A percentile compares a stretch with the other conserved stretches of the same genome.
Evolutionary conservation across 2,797 vertebrate species (phyloP).

Genomic region (Okamejei kenojei): DNA sequence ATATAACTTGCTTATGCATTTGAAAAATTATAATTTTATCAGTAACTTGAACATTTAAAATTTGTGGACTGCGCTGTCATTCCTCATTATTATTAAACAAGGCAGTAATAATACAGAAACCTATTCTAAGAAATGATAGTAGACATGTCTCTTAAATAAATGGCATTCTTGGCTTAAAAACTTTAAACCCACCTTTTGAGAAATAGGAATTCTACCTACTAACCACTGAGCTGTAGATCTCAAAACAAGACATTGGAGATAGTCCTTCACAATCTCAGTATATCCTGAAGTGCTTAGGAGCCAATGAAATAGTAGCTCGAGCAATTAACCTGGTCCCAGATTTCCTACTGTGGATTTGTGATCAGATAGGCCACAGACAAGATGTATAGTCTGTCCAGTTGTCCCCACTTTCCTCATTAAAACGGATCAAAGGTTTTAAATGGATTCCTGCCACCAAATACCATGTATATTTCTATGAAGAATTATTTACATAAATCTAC

Average conservation of each 20-base stretch:
- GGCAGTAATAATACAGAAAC: not conserved
- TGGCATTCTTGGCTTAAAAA: not conserved
- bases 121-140: not conserved
- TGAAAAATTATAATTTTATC: slow-evolving; percentile 3
- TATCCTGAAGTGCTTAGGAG: not conserved
- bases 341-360: not conserved
- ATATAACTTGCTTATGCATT: not conserved
- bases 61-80: not conserved
- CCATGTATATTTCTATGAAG: not conserved
- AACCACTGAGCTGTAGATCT: not conserved
- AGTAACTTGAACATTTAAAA: not conserved
- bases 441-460: not conserved
- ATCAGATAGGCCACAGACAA: not conserved
- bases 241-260: too few species aligned
- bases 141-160: not conserved
- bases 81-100: not conserved
- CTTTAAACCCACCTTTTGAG: not conserved
- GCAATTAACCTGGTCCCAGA: not conserved
- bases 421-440: not conserved
- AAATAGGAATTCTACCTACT: not conserved
- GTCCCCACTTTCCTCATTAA: not conserved
- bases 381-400: not conserved
- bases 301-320: not conserved
- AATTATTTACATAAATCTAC: not conserved
- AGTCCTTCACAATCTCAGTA: not conserved